Evolutionary conservation across 2,113 vertebrate genomes (phyloP), one percentile per base, ranked within the genome.

Genomic region (Heterotilapia buettikoferi): DNA sequence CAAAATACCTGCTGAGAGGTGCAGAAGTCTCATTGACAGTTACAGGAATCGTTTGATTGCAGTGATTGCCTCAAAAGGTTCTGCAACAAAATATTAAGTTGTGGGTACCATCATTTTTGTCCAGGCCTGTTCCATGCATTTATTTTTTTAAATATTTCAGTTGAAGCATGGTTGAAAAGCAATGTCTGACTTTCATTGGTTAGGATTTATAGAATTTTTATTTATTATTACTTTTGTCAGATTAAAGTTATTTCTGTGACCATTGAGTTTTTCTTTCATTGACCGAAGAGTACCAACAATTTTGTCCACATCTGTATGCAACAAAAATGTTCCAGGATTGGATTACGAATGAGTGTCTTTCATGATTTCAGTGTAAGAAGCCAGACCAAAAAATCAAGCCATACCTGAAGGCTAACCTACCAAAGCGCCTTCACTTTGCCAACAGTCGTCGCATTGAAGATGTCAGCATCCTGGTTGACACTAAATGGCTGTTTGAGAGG

Each of bases 341-440:
- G 63, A 33, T 21, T 11, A 18, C 5, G 14, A 78, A 63, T 29
- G 2, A 10, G 8, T 21, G 3, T 43, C 7, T 61, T 1, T 57
- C n/a, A 3, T 59, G 5, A 19, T 88, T 83, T 52, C 86, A 97
- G 96, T 97, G 97, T 87, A 96, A 91, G 84, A 93, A 85, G 10
- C 52, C 94, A 1, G 86, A 85, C 9, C 96, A 97, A 66, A 95
- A 96, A 88, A 91, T 96, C 61, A 96, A 84, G 5, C 90, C 97
- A 1, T 97, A 96, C 83, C 91, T 97, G 53, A 97, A 97, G 76
- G 52, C 89, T 12, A 7, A 97, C 68, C 95, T 97, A 1, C 97
- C 97, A 1, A 97, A 97, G 53, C 95, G 97, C 9, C 95, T 97
- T 7, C 97, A 97, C 89, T 97, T 93, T 4, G 96, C 96, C 78